phyloP scores from a whole-genome alignment of 2,113 vertebrate species.

The Coptodon bakossiorum region DNA sequence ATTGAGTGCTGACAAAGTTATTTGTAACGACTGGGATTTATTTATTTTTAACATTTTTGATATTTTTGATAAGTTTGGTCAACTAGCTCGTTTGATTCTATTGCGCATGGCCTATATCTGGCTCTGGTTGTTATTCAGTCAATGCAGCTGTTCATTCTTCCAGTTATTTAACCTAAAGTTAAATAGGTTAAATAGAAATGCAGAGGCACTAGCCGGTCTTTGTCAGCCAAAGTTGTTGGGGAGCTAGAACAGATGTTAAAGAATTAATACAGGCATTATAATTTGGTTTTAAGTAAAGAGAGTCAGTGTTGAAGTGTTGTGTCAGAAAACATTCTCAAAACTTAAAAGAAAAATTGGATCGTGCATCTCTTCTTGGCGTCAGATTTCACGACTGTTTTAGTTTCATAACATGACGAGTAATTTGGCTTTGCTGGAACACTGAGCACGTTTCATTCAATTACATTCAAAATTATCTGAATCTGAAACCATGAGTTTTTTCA shows the following conservation, averaged over 20 bases:
- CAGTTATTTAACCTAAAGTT: background rate
- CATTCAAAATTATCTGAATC: background rate
- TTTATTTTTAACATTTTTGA: background rate
- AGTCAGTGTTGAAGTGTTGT: background rate
- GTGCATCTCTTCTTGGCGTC: background rate
- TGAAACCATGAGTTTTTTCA: background rate
- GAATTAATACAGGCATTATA: background rate
- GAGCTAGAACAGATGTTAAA: background rate
- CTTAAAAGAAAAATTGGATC: background rate
- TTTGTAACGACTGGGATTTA: background rate
- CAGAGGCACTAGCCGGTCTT: background rate
- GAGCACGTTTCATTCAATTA: background rate
- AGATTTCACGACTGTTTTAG: background rate
- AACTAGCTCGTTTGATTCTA: background rate
- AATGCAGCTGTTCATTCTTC: background rate
- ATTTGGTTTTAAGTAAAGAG: background rate
- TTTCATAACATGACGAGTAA: background rate
- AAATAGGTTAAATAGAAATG: background rate
- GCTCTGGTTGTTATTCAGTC: background rate
- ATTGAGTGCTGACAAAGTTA: background rate
- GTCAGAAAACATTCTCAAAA: background rate
- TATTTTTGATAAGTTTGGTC: background rate
- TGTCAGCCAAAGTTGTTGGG: background rate
- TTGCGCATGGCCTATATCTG: background rate
- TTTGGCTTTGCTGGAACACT: background rate